These are phyloP conservation scores for Cirrhinus mrigala DNA, from an alignment of 2,797 vertebrate species.

Conservation along the genomic window DNA sequence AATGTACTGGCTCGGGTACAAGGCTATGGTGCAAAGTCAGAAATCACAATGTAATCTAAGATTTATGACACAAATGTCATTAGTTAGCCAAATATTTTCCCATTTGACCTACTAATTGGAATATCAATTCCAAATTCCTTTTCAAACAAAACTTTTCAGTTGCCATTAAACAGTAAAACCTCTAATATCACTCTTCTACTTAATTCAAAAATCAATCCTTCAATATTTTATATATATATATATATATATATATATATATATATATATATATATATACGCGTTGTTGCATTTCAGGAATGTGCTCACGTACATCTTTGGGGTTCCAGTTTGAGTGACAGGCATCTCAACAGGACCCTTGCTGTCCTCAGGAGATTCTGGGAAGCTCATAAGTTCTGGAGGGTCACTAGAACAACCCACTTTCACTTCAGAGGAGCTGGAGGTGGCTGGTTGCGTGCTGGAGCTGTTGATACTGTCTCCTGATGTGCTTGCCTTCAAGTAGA, in stretches of 20 bases:
- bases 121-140: not conserved
- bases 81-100: not conserved
- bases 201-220: not conserved
- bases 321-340: constrained; percentile 69
- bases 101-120: not conserved
- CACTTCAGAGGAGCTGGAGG: constrained; percentile 76
- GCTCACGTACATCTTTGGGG: constrained; percentile 80
- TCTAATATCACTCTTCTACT: not conserved
- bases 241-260: no score
- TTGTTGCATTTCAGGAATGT: not conserved
- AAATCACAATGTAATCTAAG: not conserved
- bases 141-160: not conserved
- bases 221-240: not conserved
- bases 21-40: constrained; percentile 63
- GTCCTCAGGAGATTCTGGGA: constrained; percentile 75
- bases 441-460: constrained; percentile 78
- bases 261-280: no score
- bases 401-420: constrained; percentile 72
- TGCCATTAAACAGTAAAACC: not conserved
- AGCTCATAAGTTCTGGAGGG: constrained; percentile 80
- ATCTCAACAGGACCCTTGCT: constrained; percentile 69
- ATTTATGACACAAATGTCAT: not conserved
- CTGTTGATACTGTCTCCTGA: constrained; percentile 96
- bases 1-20: constrained; percentile 72
- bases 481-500: constrained; percentile 91